Base-by-base conservation (phyloP, 2,113 vertebrate species). In the Alouatta palliata region DNA sequence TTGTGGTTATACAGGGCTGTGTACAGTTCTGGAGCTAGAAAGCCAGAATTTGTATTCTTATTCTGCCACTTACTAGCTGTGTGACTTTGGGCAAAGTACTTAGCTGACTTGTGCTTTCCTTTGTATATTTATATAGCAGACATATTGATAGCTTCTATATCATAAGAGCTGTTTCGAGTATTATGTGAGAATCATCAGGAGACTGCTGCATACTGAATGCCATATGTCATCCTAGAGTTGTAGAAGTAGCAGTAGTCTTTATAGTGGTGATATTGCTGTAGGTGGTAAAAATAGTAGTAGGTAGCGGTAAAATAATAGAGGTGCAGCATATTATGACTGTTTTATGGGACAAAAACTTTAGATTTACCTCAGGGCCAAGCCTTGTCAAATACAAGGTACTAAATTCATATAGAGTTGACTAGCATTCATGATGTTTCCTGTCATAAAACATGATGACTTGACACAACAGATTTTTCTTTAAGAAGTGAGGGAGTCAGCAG, bases 251-350 rank as follows among this genome's bases (percentile, higher is more conserved):
- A 7, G 35, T 2, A 8, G 40, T 19, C 0, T 1, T 8, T 3
- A 0, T 0, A 3, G 56, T 20, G 8, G 10, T 35, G 6, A 20
- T 0, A 0, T 8, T 27, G 2, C 20, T 37, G 54, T 27, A 14
- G 27, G 7, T 47, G 23, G 23, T 1, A 73, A 3, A 37, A 75
- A 56, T 2, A 52, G 37, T 12, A 45, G 32, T 5, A 45, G 32
- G 25, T 12, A 4, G 25, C 17, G n/a, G 45, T 27, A 30, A 83
- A 80, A 47, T 23, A 37, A 77, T 0, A 13, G 49, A 58, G 23
- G 3, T 13, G 3, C 13, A 76, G 47, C 56, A 56, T 70, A 23
- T 61, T 45, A 1, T 54, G 30, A 76, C 32, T 76, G 40, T 81
- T n/a, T n/a, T n/a, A n/a, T n/a, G n/a, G n/a, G n/a, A n/a, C n/a